Evolutionary conservation across 2,888 invertebrate species (phyloP), one percentile per base, ranked within the genome.

Genomic region (Meghimatium bilineatum): DNA sequence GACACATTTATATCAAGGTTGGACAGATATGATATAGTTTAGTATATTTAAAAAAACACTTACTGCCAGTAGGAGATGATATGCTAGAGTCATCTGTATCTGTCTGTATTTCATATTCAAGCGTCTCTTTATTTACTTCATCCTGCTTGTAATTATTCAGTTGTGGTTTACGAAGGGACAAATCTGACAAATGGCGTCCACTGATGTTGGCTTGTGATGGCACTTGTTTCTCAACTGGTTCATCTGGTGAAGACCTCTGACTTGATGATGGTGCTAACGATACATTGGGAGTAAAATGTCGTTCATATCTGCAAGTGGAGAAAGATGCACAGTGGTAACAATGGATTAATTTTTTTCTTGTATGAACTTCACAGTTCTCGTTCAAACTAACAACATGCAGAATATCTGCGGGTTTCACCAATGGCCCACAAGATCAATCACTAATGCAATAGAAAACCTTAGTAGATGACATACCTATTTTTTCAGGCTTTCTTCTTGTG

Each of bases 201-300:
- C 60, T 71, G 5, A 52, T 36, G 36, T 17, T 69, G 29, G 56
- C 26, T n/a, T 80, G 69, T 29, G 34, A 49, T 36, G 80, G 26
- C 32, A 71, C 56, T n/a, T 5, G 44, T 67, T 84, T 85, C 12
- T 87, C 86, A 12, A 87, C 87, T n/a, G 81, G 86, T 20, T 88
- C 87, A 93, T 91, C 89, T 86, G 92, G 20, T 12, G 77, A 56
- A 8, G 56, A 56, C 29, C 72, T 86, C 93, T 92, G 86, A 90
- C 89, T 71, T 87, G 90, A 77, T 29, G 90, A 87, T 36, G 97
- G 97, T 84, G 96, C 96, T 88, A 98, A 94, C 71, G 97, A 97
- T 74, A 98, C 97, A 92, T 98, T 98, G 14, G 98, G 98, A 92
- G 97, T 97, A 94, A 96, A 97, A 92, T 96, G 96, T 75, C 96